Base-by-base conservation (phyloP, 1,140 invertebrate species). In the Achatina immaculata region DNA sequence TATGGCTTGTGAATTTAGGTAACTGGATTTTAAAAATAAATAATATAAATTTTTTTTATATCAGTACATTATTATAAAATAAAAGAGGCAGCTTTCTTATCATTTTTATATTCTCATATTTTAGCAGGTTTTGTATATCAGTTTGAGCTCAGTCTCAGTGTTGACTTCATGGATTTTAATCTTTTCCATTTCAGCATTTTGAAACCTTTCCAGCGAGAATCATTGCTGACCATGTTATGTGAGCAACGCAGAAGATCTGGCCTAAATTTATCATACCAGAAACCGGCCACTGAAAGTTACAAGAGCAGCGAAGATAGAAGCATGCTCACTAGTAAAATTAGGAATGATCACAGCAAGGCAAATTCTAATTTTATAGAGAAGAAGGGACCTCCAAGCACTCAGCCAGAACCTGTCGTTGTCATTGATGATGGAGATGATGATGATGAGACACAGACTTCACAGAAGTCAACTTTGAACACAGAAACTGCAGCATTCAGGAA, bases 381-480 rank as follows among this genome's bases (percentile, higher is more conserved):
- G 58, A 62, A 31, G 31, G 58, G 16, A 1, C 4, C 58, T 31
- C 28, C 58, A 62, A 31, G 28, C 31, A 34, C 28, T 11, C 58
- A 62, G 58, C 16, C 28, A 31, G 58, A 62, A 31, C n/a, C 28
- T 4, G 21, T 62, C 31, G n/a, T 62, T 16, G n/a, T 62, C n/a
- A 62, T 62, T 62, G 58, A 62, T 21, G n/a, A 62, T 62, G 58
- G 31, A 6, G 58, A 62, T 34, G 58, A 62, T 62, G n/a, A 62
- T 62, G 21, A 21, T 11, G 16, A 34, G 9, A n/a, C 28, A 34
- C 3, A 2, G 1, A 34, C n/a, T 6, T n/a, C 58, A 62, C n/a
- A n/a, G 31, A 62, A 62, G 31, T 62, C 58, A 62, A 28, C n/a
- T 31, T 31, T 34, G 0, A 16, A 62, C 31, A 31, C n/a, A 62